These are phyloP conservation scores for Aspidapion aeneum DNA, from an alignment of 2,888 invertebrate species.

Conservation along the genomic window DNA sequence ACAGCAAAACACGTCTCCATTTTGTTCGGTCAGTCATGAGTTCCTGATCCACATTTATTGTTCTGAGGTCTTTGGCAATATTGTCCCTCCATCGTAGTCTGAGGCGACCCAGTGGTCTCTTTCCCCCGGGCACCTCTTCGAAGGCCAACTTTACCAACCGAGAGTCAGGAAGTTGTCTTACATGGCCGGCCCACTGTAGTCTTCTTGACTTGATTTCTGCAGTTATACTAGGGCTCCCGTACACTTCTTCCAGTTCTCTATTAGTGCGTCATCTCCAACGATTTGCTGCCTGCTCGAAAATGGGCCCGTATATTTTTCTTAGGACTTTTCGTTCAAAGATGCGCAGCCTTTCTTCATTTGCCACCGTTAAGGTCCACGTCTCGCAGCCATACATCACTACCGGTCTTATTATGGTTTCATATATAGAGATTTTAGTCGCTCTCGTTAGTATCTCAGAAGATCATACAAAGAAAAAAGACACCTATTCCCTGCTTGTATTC, in stretches of 20 bases:
- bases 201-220: slow-evolving; percentile 5
- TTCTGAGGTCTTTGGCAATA: slow-evolving; percentile 6
- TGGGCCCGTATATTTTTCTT: slow-evolving; percentile 4
- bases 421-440: slow-evolving; percentile 4
- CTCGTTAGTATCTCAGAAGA: slow-evolving; percentile 5
- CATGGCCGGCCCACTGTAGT: slow-evolving; percentile 8
- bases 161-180: slow-evolving; percentile 4
- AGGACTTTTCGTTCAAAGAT: neutral
- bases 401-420: slow-evolving; percentile 5
- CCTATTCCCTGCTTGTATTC: slow-evolving; percentile 6
- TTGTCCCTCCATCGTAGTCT: slow-evolving; percentile 10
- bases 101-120: slow-evolving; percentile 10
- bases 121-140: slow-evolving; percentile 6
- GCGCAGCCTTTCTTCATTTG: slow-evolving; percentile 4
- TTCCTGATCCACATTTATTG: neutral
- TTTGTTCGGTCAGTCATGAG: neutral
- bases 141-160: slow-evolving; percentile 1
- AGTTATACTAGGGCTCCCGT: neutral
- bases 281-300: neutral
- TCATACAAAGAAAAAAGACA: neutral
- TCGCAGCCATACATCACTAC: slow-evolving; percentile 10
- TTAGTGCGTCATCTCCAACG: slow-evolving; percentile 5
- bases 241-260: slow-evolving; percentile 7
- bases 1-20: neutral
- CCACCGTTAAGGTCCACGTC: slow-evolving; percentile 8